Evolutionary conservation across 2,888 invertebrate species (phyloP).

Genomic region (Prenolepis imparis): DNA sequence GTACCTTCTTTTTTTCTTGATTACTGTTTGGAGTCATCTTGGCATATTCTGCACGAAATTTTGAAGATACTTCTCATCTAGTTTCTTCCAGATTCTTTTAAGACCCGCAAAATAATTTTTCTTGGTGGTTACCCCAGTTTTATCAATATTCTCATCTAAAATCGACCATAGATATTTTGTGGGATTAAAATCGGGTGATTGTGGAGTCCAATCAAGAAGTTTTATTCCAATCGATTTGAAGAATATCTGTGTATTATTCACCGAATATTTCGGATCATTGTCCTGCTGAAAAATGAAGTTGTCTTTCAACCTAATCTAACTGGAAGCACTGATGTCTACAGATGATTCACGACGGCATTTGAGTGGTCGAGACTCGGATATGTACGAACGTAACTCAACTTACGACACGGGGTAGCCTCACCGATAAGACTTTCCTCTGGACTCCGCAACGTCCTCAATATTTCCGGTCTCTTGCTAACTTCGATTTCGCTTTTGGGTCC

Average conservation of each 20-base stretch:
- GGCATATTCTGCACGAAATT: neutral
- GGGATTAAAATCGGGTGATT: neutral
- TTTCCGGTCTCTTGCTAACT: too few species aligned
- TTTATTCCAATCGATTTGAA: neutral
- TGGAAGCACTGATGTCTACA: neutral
- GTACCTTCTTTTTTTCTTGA: neutral
- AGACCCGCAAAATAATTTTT: neutral
- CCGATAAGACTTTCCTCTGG: too few species aligned
- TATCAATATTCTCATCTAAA: constrained; percentile 3
- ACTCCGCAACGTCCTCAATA: too few species aligned
- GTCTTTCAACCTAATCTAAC: neutral
- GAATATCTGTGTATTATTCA: neutral
- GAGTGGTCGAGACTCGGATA: too few species aligned
- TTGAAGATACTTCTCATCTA: neutral
- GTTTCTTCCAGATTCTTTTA: neutral
- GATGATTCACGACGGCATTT: too few species aligned
- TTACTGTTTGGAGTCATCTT: neutral
- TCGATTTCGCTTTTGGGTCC: too few species aligned
- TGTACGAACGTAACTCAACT: too few species aligned
- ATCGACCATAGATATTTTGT: neutral
- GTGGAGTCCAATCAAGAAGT: neutral
- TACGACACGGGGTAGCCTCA: too few species aligned
- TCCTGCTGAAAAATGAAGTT: neutral
- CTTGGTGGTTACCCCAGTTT: neutral
- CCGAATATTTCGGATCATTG: neutral